Base-by-base conservation (phyloP, 2,113 vertebrate genomes). In the Pelusios castaneus region DNA sequence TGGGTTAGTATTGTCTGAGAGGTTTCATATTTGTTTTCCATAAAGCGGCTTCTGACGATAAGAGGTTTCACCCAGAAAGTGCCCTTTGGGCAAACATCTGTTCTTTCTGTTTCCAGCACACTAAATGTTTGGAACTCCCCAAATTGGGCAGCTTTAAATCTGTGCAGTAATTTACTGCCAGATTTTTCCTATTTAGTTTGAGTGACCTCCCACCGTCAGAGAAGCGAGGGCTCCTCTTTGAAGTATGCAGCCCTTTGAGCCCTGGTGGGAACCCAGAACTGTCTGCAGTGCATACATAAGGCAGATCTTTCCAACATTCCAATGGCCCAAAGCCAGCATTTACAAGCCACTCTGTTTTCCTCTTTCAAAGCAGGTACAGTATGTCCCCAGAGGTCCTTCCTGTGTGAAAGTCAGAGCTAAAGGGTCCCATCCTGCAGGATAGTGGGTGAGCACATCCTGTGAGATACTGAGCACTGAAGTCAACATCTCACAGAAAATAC, bases 161-260 rank as follows among this genome's bases (percentile, higher is more conserved):
- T 5, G 0, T 43, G 45, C 10, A 0, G 0, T 49, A 55, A 22
- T 52, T 87, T 24, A 75, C 43, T 31, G 27, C 19, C 22, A 21
- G 3, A 41, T 86, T 87, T 91, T 73, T 10, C 52, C 47, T 79
- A 63, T 67, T 34, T 76, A 76, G 13, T 45, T 6, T 70, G 56
- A 77, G 31, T 87, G 67, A 77, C 54, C 34, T 80, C 9, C 60
- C 45, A 63, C 56, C 60, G 31, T 45, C 14, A 52, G 54, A 47
- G 13, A 76, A 76, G 54, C n/a, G 31, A 43, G 55, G 43, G 70
- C 9, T 49, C 75, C 58, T 82, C 76, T 75, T 77, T 31, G 67
- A 60, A 63, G 41, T 24, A 34, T 63, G 45, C 27, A 6, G 49
- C 55, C 45, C 73, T 38, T 41, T 78, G 58, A 83, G 6, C n/a